Evolutionary conservation across 2,888 invertebrate species (phyloP).

Genomic region (Pinctada fucata): DNA sequence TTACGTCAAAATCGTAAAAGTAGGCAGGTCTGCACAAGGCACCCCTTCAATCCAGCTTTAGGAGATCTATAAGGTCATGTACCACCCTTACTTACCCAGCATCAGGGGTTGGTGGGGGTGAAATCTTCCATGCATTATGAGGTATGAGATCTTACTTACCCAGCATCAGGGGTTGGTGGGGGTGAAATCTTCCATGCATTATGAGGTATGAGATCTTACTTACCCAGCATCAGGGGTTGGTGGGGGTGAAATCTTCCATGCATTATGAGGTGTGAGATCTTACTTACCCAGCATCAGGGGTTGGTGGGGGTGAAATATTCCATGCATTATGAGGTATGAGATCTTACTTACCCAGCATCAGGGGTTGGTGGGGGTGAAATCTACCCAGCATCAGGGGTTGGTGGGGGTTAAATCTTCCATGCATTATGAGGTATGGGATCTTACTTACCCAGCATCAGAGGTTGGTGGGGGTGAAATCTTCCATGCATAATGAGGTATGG

Average conservation of each 20-base stretch:
- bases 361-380: slow-evolving; percentile 39
- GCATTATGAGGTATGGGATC: slow-evolving; percentile 46
- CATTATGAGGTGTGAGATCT: slow-evolving; percentile 45
- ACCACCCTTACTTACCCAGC: slow-evolving; percentile 23
- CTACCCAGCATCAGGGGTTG: slow-evolving; percentile 42
- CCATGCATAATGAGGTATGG: slow-evolving; percentile 38
- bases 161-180: too few relatives aligned
- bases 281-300: too few relatives aligned
- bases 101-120: slow-evolving; percentile 38
- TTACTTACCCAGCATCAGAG: slow-evolving; percentile 42
- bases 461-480: slow-evolving; percentile 39
- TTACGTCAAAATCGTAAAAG: too few relatives aligned
- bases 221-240: slow-evolving; percentile 42
- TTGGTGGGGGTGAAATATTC: too few relatives aligned
- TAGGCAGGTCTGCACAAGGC: too few relatives aligned
- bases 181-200: too few relatives aligned
- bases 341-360: slow-evolving; percentile 38
- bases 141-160: slow-evolving; percentile 22
- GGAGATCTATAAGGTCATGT: too few relatives aligned
- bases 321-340: too few relatives aligned
- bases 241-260: slow-evolving; percentile 47
- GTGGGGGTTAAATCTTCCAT: slow-evolving; percentile 45
- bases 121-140: slow-evolving; percentile 52
- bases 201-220: not conserved
- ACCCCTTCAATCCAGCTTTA: too few relatives aligned